phyloP scores from a whole-genome alignment of 2,797 vertebrate species.

The Hoplostethus atlanticus region DNA sequence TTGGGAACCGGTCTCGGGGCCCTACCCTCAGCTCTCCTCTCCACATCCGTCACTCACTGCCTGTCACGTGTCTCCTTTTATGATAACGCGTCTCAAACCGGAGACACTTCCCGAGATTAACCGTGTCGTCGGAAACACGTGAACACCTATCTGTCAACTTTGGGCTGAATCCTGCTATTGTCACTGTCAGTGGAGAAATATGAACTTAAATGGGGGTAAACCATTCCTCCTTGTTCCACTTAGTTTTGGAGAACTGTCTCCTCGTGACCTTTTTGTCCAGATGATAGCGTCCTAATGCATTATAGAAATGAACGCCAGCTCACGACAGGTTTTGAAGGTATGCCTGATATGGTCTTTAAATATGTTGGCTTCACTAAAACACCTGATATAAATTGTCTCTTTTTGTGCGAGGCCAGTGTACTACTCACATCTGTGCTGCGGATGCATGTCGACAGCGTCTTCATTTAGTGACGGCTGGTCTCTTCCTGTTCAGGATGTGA shows the following conservation, averaged over 20 bases:
- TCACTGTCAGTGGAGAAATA: constrained; percentile 8
- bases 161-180: constrained; percentile 43
- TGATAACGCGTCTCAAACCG: constrained; percentile 58
- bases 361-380: too few species aligned
- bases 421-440: background rate
- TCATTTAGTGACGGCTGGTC: constrained; percentile 29
- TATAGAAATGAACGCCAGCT: too few species aligned
- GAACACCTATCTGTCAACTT: constrained; percentile 8
- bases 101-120: constrained; percentile 61
- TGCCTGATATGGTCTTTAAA: too few species aligned
- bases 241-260: background rate
- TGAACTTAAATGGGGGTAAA: background rate
- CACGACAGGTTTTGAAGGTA: too few species aligned
- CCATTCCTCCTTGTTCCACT: background rate
- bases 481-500: constrained; percentile 88
- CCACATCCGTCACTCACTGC: constrained; percentile 37
- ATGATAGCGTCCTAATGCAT: background rate
- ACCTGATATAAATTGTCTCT: too few species aligned
- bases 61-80: too few species aligned
- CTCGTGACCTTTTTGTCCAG: background rate
- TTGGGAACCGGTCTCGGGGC: background rate
- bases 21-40: constrained; percentile 41
- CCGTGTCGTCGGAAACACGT: constrained; percentile 53
- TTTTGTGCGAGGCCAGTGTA: too few species aligned
- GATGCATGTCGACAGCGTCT: background rate